Percentiles rank a stretch among this genome's conserved stretches.
Conservation (phyloP, 2,797 vertebrate species). For the Cossypha dichroa region DNA sequence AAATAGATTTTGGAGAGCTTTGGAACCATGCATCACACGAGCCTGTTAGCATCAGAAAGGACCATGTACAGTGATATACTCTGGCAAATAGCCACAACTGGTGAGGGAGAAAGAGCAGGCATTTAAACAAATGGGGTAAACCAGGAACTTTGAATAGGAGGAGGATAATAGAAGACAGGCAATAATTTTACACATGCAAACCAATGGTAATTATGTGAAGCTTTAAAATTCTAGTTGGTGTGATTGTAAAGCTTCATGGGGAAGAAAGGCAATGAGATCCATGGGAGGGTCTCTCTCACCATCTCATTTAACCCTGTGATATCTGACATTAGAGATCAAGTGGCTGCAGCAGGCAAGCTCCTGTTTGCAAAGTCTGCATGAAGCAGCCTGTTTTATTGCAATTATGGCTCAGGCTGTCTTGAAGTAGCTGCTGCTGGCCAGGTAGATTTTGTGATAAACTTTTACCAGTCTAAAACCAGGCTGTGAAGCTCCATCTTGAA, state of each 20-base stretch:
- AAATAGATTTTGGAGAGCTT: not conserved
- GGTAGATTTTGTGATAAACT: not conserved
- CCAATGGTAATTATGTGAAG: not conserved
- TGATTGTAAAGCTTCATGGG: not conserved
- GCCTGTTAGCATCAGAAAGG: not conserved
- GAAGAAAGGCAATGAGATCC: not conserved
- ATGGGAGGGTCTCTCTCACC: not conserved
- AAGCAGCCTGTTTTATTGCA: not conserved
- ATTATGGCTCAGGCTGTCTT: not conserved
- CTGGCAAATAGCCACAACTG: not conserved
- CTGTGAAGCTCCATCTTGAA: not conserved
- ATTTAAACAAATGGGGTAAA: not conserved
- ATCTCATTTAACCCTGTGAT: fast-evolving
- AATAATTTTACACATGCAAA: not conserved
- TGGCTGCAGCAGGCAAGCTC: not conserved
- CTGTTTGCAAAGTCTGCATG: fast-evolving
- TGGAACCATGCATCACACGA: not conserved
- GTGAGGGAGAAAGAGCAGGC: not conserved
- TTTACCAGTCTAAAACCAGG: not conserved
- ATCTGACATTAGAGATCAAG: not conserved
- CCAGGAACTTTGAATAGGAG: not conserved
- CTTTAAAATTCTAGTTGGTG: not conserved
- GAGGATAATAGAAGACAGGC: not conserved
- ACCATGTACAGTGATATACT: not conserved
- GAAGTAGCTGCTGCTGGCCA: not conserved